Base-by-base conservation (phyloP, 64 coral and sea anemone genomes). In the Acropora tenuis region DNA sequence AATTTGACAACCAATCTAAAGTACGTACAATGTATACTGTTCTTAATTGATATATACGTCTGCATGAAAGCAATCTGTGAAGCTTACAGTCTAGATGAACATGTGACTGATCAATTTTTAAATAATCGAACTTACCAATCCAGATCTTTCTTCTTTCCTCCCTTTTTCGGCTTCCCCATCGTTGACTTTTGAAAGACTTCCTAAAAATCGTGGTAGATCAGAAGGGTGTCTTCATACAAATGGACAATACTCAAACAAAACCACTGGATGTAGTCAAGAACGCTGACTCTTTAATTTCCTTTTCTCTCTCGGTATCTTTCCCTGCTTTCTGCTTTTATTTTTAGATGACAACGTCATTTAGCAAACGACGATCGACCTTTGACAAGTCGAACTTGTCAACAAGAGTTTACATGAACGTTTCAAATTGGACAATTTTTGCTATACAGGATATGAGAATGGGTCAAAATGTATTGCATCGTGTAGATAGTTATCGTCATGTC, bases 81-180 rank as follows among this genome's bases (percentile, higher is more conserved):
- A 30, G 30, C 30, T 30, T 30, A 30, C 30, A 30, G 30, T 76
- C 8, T 18, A 78, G 2, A 78, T 49, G 2, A 48, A 85, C 82
- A 85, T 65, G 63, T 85, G 82, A 85, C 63, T 49, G 2, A 44
- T 6, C 43, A 10, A 43, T 10, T 43, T 12, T 66, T 1, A 43
- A 11, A 13, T 17, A 46, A 41, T 6, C 12, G 4, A 7, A 48
- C 82, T 85, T 10, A 85, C 82, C 82, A 85, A 49, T 85, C 82
- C 6, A 49, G 44, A 43, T 85, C 82, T 45, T 85, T 85, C 61
- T 85, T 85, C 66, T 85, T 85, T 7, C 30, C 30, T 30, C 63
- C 82, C 68, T 85, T 85, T 65, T 85, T 85, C 49, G 82, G 82
- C 65, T 85, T 85, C 13, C 82, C 82, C 82, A 85, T 85, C 17